Evolutionary conservation across 2,797 vertebrate genomes (phyloP), one percentile per base, ranked within the genome.

Genomic region (Trematomus bernacchii): DNA sequence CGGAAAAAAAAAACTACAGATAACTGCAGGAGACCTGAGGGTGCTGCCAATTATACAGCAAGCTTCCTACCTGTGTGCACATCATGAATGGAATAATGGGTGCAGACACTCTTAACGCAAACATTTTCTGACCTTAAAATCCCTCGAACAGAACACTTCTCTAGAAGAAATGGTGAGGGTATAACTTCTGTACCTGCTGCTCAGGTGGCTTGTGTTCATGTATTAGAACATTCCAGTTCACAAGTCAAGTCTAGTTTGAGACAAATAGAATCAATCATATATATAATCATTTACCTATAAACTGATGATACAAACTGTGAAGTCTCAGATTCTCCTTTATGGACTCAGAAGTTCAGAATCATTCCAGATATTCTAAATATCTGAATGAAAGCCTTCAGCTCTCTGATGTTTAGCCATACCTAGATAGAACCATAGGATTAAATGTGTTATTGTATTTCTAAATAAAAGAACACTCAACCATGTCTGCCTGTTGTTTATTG

Each of bases 61-160:
- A 53, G 60, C 42, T 46, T 54, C 57, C 66, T 58, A 33, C 60
- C 66, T 79, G 54, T 62, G 61, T 67, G 61, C 51, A 70, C 76
- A 67, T 27, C 64, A 87, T 85, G 78, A 88, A 88, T 86, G 86
- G 83, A 87, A 75, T 64, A 88, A 87, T 12, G 61, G 53, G 48
- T 82, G 79, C 74, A 19, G n/a, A 37, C 44, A 66, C 64, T 71
- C 42, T 48, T 60, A 76, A 66, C 23, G 75, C 66, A 70, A 77
- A 83, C 61, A 61, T 23, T 61, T 62, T 64, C 79, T 83, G 73
- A 65, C 65, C 73, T 77, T 77, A 75, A 48, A 77, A 69, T 60
- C 55, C 54, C 7, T 48, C 62, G 66, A 50, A 75, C 66, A 74
- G 21, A 77, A 73, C n/a, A 10, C 19, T 44, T 46, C 15, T 54